phyloP scores from a whole-genome alignment of 2,113 vertebrate genomes.

The Copsychus sechellarum region DNA sequence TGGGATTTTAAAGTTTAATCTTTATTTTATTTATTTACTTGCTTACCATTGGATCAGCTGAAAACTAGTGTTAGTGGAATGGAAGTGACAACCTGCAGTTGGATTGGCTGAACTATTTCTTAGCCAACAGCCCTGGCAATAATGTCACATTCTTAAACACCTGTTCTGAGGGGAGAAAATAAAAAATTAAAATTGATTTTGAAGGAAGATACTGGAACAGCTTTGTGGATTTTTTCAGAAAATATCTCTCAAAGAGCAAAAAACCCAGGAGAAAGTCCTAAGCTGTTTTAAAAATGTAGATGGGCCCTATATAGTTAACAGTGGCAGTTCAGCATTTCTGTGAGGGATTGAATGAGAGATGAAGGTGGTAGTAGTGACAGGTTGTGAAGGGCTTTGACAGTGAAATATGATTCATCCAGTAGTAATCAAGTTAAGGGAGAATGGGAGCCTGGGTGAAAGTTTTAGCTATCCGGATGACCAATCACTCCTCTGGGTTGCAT shows the following conservation, averaged over 20 bases:
- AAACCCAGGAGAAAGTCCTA: background rate
- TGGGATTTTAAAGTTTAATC: background rate
- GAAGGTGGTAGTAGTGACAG: background rate
- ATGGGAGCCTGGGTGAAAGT: background rate
- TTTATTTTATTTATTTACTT: background rate
- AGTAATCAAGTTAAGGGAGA: background rate
- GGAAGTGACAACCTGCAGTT: background rate
- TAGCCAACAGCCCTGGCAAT: background rate
- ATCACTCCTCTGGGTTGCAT: background rate
- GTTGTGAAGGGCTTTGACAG: background rate
- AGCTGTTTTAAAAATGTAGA: background rate
- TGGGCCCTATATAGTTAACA: background rate
- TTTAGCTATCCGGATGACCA: background rate
- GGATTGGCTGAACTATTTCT: background rate
- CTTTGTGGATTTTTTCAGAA: background rate
- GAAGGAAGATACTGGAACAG: background rate
- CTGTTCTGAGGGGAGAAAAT: rapidly evolving
- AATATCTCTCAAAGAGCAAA: background rate
- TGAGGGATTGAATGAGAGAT: background rate
- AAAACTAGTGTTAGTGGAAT: background rate
- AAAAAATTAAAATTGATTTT: background rate
- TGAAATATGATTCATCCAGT: background rate
- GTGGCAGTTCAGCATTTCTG: background rate
- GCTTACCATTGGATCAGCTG: background rate
- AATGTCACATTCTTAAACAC: background rate